phyloP scores from a whole-genome alignment of 2,113 vertebrate species.

The Alethe castanea region DNA sequence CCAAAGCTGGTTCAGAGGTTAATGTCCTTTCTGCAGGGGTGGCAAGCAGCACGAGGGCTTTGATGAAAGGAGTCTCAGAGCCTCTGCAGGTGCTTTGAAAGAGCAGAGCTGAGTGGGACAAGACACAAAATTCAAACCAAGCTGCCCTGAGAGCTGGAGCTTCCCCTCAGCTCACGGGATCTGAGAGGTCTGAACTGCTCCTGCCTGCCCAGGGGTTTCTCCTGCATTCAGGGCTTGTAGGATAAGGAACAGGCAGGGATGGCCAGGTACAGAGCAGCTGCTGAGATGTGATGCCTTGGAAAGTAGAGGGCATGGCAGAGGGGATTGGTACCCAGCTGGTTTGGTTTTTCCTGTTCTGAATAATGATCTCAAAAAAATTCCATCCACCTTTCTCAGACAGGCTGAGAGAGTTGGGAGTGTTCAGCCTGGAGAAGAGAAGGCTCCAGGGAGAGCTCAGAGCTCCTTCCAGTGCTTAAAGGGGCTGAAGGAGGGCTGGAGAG shows the following conservation, averaged over 20 bases:
- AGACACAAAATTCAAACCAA: not conserved
- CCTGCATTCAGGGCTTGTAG: not conserved
- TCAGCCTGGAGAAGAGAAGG: not conserved
- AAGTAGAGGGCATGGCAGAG: not conserved
- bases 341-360: not conserved
- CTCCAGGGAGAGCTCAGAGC: not conserved
- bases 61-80: not conserved
- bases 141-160: not conserved
- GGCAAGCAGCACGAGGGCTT: not conserved
- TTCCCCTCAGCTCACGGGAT: not conserved
- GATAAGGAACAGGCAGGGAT: not conserved
- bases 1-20: not conserved
- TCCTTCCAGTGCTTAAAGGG: not conserved
- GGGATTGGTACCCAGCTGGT: not conserved
- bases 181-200: not conserved
- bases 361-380: not conserved
- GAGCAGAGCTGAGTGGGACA: not conserved
- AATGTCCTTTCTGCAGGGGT: not conserved
- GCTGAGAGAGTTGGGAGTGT: not conserved
- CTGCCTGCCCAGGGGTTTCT: not conserved
- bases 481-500: not conserved
- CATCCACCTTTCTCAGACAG: not conserved
- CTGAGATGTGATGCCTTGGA: not conserved
- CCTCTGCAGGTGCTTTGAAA: not conserved
- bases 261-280: not conserved